Evolutionary conservation across 92 coral and sea anemone species (phyloP), one percentile per base, ranked within the genome.

Genomic region (Zoanthus sansibaricus): DNA sequence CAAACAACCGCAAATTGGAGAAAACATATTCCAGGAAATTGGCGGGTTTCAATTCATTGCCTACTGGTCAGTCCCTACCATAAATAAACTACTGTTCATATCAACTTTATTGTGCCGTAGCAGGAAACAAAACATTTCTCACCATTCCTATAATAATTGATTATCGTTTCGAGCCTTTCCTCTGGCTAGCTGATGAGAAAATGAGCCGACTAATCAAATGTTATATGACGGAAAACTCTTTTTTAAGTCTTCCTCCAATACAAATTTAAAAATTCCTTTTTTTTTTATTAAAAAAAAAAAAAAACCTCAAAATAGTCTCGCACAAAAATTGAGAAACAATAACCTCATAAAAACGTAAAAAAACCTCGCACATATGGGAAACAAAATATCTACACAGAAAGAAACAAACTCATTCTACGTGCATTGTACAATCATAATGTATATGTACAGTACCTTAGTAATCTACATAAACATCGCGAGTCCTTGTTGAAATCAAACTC

Each of bases 71-170:
- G 69, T 9, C 69, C 30, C 30, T 7, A 62, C 21, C n/a, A n/a
- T 17, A 37, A 2, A 37, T 37, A 62, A 62, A 18, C 30, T 17
- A n/a, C 7, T n/a, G 10, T 62, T 62, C 69, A 62, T 8, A 62
- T 6, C n/a, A 62, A 20, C 25, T 17, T 3, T 17, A 2, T 62
- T 20, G 21, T 62, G 9, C 69, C 4, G 30, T 62, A 62, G n/a
- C 69, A 1, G 20, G 61, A 75, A 33, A 46, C 59, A n/a, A 61
- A 78, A 64, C 47, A 33, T 77, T 78, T 61, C 83, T 59, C 83
- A 58, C 37, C 49, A 32, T 78, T 45, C 17, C 71, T 78, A 72
- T 64, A 37, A 56, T 37, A 78, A 78, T 78, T 78, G 59, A 78
- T 78, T 18, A 59, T 78, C 31, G 3, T 59, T 16, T 17, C 52